phyloP scores from a whole-genome alignment of 2,888 invertebrate species.

The Steromphala cineraria region DNA sequence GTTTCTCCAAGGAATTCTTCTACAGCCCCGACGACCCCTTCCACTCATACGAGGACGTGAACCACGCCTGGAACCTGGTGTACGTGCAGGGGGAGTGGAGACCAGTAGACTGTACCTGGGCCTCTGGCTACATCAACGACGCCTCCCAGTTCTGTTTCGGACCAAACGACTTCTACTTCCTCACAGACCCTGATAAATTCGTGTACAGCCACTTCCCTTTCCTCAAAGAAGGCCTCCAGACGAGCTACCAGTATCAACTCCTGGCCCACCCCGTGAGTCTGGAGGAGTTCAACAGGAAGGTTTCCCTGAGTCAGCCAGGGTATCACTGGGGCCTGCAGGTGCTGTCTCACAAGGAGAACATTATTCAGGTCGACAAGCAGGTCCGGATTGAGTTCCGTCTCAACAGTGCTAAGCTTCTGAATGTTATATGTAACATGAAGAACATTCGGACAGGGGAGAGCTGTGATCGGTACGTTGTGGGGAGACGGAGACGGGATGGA shows the following conservation, averaged over 20 bases:
- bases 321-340: neutral
- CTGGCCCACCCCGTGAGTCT: neutral
- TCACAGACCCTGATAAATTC: neutral
- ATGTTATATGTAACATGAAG: neutral
- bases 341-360: neutral
- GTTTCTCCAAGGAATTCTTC: neutral
- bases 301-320: neutral
- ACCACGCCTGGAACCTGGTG: slow-evolving; percentile 13
- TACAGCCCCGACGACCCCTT: neutral
- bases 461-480: neutral
- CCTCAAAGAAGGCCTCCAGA: neutral
- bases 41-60: neutral
- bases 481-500: neutral
- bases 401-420: neutral
- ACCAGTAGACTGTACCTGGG: neutral
- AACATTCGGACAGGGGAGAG: neutral
- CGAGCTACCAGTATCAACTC: neutral
- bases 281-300: neutral
- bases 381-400: neutral
- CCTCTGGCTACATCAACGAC: slow-evolving; percentile 4
- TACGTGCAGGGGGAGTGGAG: neutral
- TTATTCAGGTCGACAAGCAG: neutral
- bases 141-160: neutral
- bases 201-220: neutral
- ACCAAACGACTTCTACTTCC: neutral